Conservation (phyloP, 2,113 vertebrate species). For the Polypterus bichir region DNA sequence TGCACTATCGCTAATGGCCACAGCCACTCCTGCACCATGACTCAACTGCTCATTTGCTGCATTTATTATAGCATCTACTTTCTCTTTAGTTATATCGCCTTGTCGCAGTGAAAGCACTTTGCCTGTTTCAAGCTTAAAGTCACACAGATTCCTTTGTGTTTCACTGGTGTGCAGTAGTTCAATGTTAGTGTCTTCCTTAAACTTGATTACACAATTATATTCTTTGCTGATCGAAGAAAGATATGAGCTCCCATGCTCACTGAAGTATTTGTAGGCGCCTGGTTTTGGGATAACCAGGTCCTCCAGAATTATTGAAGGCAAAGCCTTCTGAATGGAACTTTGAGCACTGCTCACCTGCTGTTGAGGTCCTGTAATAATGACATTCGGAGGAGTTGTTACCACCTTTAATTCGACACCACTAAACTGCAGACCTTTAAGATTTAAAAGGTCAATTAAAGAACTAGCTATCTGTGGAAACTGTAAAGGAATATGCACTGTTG, state of each 20-base stretch:
- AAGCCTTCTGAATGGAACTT: conserved; percentile 15
- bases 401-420: conserved; percentile 21
- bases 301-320: conserved; percentile 23
- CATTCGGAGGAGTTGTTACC: conserved; percentile 11
- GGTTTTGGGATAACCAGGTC: conserved; percentile 24
- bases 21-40: conserved; percentile 32
- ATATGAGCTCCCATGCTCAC: conserved; percentile 22
- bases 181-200: not conserved
- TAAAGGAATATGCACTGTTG: conserved; percentile 5
- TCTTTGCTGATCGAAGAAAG: conserved; percentile 19
- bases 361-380: conserved; percentile 30
- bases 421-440: conserved; percentile 15
- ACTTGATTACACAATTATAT: conserved; percentile 28
- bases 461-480: conserved; percentile 22
- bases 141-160: not conserved
- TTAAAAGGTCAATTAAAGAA: conserved; percentile 20
- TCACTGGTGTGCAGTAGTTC: not conserved
- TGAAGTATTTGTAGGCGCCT: conserved; percentile 27
- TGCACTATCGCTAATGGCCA: conserved; percentile 29
- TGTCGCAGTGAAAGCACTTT: conserved; percentile 26
- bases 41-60: conserved; percentile 36
- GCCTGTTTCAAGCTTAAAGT: conserved; percentile 20
- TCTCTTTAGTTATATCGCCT: conserved; percentile 36
- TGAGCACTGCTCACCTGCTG: conserved; percentile 21
- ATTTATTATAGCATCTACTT: conserved; percentile 35